These are phyloP conservation scores for Luffia ferchaultella DNA, from an alignment of 2,888 invertebrate genomes.

Conservation along the genomic window DNA sequence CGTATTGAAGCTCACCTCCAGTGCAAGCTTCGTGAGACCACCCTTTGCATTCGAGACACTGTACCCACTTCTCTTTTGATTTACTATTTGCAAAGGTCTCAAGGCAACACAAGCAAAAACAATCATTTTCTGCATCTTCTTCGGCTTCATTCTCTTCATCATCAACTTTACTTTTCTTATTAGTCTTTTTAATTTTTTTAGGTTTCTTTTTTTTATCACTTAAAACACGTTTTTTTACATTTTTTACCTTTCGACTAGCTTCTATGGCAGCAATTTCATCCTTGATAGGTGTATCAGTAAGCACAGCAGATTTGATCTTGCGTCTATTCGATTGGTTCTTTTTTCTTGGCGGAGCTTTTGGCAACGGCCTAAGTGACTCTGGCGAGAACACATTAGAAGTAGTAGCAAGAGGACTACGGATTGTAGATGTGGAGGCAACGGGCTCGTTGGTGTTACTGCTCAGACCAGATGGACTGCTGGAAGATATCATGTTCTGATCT, in stretches of 20 bases:
- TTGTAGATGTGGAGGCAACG: constrained; percentile 5
- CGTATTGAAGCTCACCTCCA: constrained; percentile 7
- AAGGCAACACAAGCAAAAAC: constrained; percentile 10
- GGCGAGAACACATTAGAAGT: neutral
- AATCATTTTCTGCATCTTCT: constrained; percentile 6
- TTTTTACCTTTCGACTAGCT: constrained; percentile 17
- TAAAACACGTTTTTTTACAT: constrained; percentile 16
- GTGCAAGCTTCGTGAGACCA: constrained; percentile 11
- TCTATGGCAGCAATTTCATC: constrained; percentile 21
- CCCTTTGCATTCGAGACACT: constrained; percentile 11
- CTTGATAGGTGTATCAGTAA: constrained; percentile 21
- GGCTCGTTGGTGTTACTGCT: constrained; percentile 3
- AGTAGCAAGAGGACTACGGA: neutral
- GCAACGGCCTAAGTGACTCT: constrained; percentile 1
- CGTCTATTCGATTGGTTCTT: constrained; percentile 18
- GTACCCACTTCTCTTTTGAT: constrained; percentile 13
- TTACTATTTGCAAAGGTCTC: constrained; percentile 11
- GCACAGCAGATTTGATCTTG: constrained; percentile 21
- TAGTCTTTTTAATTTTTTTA: constrained; percentile 12
- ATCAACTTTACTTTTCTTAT: constrained; percentile 11
- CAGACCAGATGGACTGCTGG: neutral
- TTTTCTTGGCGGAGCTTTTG: constrained; percentile 20
- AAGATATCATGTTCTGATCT: neutral
- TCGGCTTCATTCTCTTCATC: constrained; percentile 10
- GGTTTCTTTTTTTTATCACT: constrained; percentile 10